Evolutionary conservation across 2,113 vertebrate genomes (phyloP).

Genomic region (Centropristis striata): DNA sequence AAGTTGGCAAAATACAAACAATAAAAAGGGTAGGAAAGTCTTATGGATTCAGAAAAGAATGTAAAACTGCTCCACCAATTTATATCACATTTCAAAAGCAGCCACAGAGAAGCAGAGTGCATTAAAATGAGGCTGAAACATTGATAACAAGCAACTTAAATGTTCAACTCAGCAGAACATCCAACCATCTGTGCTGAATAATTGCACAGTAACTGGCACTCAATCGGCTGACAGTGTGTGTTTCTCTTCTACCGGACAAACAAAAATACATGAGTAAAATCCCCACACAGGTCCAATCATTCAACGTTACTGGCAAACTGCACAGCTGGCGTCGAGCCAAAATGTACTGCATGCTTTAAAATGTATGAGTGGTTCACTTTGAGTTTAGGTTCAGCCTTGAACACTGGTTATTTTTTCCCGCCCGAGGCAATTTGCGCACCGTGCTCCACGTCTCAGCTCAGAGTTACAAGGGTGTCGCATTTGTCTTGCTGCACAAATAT

Average conservation of each 20-base stretch:
- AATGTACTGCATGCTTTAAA: conserved; percentile 43
- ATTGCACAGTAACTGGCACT: conserved; percentile 61
- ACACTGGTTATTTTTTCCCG: conserved; percentile 31
- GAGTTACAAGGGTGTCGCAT: conserved; percentile 37
- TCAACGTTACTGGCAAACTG: conserved; percentile 64
- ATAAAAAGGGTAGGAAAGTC: conserved; percentile 18
- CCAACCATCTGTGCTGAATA: conserved; percentile 57
- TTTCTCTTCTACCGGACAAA: conserved; percentile 58
- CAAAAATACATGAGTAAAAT: conserved; percentile 61
- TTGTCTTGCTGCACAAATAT: conserved; percentile 52
- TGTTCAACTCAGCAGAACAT: conserved; percentile 64
- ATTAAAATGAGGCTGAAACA: conserved; percentile 44
- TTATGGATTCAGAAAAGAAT: conserved; percentile 17
- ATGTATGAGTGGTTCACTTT: conserved; percentile 56
- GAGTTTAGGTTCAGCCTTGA: conserved; percentile 41
- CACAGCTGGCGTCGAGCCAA: conserved; percentile 60
- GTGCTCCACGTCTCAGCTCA: not conserved
- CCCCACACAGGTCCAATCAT: conserved; percentile 54
- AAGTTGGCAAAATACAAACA: conserved; percentile 43
- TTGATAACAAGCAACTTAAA: conserved; percentile 56
- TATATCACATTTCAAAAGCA: conserved; percentile 35
- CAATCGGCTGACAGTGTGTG: conserved; percentile 40
- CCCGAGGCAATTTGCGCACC: conserved; percentile 27
- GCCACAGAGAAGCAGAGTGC: conserved; percentile 10
- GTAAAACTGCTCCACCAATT: conserved; percentile 21